Base-by-base conservation (phyloP, 2,797 vertebrate species). In the Podarcis siculus region DNA sequence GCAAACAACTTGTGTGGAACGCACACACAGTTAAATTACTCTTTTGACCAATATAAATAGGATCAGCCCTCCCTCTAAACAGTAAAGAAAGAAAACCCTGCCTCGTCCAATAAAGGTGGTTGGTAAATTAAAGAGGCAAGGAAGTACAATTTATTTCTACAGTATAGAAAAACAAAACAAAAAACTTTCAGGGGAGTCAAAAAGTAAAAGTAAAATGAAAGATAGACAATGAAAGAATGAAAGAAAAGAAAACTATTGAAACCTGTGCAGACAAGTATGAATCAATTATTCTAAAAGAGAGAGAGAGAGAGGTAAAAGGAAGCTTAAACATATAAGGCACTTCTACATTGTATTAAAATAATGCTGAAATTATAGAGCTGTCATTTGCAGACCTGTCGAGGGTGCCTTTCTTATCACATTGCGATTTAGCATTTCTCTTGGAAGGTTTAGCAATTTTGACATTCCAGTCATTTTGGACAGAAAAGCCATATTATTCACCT, bases 311-410 rank as follows among this genome's bases (percentile, higher is more conserved):
- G 94, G 94, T 90, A 92, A 95, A 96, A 94, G 86, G 92, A 95
- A 95, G 94, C 94, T 89, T 94, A 92, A 93, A 93, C 79, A 94
- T 92, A 92, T 94, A 95, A 95, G 96, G 94, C 95, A 92, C 91
- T 94, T 96, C 93, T 90, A 92, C 92, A 92, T 86, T 95, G 95
- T 95, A 94, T 95, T 95, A 92, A 96, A 96, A 94, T 94, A 94
- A 96, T 92, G 87, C 95, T 93, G 95, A 96, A 96, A 96, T 95
- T 92, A 95, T 80, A 96, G 95, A 90, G 93, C 96, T 95, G 95
- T 95, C 95, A 93, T 90, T 94, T 4, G 64, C 85, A 94, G 93
- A 92, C 95, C 93, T 93, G 89, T 93, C 49, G 76, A 89, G 95
- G 86, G 88, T 89, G 92, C 90, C 79, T 90, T 95, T 94, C 91